These are phyloP conservation scores for Dendrolimus pini DNA, from an alignment of 2,888 invertebrate genomes.

Conservation along the genomic window DNA sequence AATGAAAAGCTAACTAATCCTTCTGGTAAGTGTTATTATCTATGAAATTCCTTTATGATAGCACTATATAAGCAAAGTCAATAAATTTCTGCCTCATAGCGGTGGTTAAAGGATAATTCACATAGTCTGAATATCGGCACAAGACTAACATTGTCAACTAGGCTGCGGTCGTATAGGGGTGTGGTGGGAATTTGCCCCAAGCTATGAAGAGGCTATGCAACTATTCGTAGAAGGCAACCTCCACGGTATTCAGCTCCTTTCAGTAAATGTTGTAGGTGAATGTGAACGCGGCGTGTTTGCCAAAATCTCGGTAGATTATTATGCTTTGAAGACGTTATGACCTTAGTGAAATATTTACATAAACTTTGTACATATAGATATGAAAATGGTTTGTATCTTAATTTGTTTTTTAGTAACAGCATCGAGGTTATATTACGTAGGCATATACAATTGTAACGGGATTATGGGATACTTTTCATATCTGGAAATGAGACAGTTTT, in stretches of 20 bases:
- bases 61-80: slow-evolving; percentile 27
- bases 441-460: no score
- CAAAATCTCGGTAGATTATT: slow-evolving; percentile 1
- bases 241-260: slow-evolving; percentile 6
- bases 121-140: slow-evolving; percentile 51
- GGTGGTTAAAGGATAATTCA: slow-evolving; percentile 44
- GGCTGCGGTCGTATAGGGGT: slow-evolving; percentile 38
- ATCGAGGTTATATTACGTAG: no score
- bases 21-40: not conserved
- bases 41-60: slow-evolving; percentile 19
- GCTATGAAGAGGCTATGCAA: slow-evolving; percentile 44
- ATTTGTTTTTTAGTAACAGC: no score
- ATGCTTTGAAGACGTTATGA: not conserved
- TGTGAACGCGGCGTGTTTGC: slow-evolving; percentile 3
- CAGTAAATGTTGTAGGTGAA: slow-evolving; percentile 6
- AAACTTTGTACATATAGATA: not conserved
- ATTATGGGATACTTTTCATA: no score
- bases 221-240: slow-evolving; percentile 32
- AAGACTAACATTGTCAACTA: slow-evolving; percentile 46
- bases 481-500: no score
- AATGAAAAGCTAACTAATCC: no score
- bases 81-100: slow-evolving; percentile 46
- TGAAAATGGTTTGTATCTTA: no score
- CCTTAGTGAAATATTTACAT: not conserved
- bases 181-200: slow-evolving; percentile 26